Percentiles rank a stretch among this genome's conserved stretches.
Conservation (phyloP, 2,888 invertebrate genomes). For the Caenorhabditis panamensis region DNA sequence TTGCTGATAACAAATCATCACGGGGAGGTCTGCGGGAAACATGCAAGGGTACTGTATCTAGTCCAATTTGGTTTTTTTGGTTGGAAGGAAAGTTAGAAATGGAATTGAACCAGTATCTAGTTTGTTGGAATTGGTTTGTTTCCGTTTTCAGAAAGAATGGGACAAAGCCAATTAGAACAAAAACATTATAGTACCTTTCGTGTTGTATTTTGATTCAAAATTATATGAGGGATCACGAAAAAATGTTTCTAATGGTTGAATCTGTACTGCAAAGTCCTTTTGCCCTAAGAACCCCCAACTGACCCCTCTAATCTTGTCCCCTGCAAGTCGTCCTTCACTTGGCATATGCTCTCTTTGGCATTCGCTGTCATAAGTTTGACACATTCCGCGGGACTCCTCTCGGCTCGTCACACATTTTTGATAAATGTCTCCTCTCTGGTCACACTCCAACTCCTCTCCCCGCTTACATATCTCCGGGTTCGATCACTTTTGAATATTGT, state of each 20-base stretch:
- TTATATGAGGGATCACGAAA: too few relatives aligned
- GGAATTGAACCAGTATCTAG: too few relatives aligned
- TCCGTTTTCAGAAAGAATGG: too few relatives aligned
- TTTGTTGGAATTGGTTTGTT: background rate
- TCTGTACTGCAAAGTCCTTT: too few relatives aligned
- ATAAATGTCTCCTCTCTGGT: conserved; percentile 29
- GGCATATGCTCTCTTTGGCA: conserved; percentile 10
- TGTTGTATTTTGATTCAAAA: too few relatives aligned
- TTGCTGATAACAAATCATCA: background rate
- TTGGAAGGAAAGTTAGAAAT: too few relatives aligned
- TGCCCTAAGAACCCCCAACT: too few relatives aligned
- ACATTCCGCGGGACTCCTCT: conserved; percentile 15
- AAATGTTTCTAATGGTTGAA: too few relatives aligned
- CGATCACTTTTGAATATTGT: conserved; percentile 13
- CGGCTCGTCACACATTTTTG: conserved; percentile 56
- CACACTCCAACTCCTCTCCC: conserved; percentile 2
- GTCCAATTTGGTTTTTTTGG: too few relatives aligned
- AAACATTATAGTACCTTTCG: too few relatives aligned
- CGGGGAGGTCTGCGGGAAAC: background rate
- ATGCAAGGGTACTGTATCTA: too few relatives aligned
- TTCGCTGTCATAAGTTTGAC: conserved; percentile 48
- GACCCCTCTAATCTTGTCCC: background rate
- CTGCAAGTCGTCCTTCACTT: conserved; percentile 15
- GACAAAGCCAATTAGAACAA: too few relatives aligned
- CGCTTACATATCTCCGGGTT: conserved; percentile 26